Evolutionary conservation across 2,113 vertebrate species (phyloP).

Genomic region (Tor tambroides): DNA sequence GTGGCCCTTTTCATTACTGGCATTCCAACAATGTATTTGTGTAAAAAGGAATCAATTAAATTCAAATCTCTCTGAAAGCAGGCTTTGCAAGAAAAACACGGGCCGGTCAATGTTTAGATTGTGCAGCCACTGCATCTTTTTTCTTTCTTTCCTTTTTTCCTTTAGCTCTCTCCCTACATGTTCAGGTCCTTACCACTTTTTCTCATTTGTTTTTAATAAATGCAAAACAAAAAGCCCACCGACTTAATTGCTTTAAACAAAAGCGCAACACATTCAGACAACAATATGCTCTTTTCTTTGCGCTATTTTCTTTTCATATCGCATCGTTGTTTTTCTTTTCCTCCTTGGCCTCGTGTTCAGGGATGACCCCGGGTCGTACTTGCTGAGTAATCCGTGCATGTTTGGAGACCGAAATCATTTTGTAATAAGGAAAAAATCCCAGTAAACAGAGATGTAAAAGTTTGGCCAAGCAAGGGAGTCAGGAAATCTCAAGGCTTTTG

Average conservation of each 20-base stretch:
- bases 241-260: slow-evolving; percentile 57
- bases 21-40: slow-evolving; percentile 80
- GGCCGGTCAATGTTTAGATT: slow-evolving; percentile 57
- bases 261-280: slow-evolving; percentile 43
- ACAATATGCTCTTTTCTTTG: background rate
- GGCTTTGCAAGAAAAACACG: slow-evolving; percentile 75
- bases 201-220: slow-evolving; percentile 21
- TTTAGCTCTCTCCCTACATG: background rate
- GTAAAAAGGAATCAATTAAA: slow-evolving; percentile 85
- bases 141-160: slow-evolving; percentile 3
- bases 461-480: slow-evolving; percentile 28
- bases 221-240: slow-evolving; percentile 35
- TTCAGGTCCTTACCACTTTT: slow-evolving; percentile 4
- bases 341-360: background rate
- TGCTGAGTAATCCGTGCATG: slow-evolving; percentile 44
- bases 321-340: slow-evolving; percentile 49
- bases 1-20: slow-evolving; percentile 76
- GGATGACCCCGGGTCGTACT: slow-evolving; percentile 15
- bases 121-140: slow-evolving; percentile 54
- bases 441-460: slow-evolving; percentile 49
- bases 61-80: slow-evolving; percentile 70
- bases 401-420: slow-evolving; percentile 56
- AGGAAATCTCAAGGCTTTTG: slow-evolving; percentile 44
- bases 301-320: slow-evolving; percentile 62
- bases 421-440: slow-evolving; percentile 53